phyloP scores from a whole-genome alignment of 2,888 invertebrate species.

The Sepioteuthis lessoniana region DNA sequence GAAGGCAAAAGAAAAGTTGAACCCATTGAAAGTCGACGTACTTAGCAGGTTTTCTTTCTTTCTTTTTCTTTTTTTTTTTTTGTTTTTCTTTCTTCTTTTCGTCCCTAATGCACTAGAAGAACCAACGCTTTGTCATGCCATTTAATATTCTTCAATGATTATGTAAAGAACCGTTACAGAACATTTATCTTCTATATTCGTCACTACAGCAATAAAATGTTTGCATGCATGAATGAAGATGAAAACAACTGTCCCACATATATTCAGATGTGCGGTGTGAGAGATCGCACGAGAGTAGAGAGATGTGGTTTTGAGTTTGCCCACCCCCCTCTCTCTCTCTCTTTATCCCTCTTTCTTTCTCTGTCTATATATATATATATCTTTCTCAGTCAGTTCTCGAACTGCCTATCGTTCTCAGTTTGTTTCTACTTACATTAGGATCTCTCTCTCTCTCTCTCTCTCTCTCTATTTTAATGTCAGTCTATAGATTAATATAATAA shows the following conservation, averaged over 20 bases:
- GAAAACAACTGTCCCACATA: background rate
- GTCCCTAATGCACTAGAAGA: background rate
- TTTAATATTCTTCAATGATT: background rate
- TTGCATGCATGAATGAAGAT: background rate
- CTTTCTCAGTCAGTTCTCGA: too few species aligned
- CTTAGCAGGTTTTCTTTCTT: background rate
- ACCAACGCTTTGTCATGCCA: background rate
- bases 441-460: too few species aligned
- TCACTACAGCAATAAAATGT: background rate
- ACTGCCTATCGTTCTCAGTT: too few species aligned
- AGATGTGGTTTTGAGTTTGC: too few species aligned
- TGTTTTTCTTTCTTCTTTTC: background rate
- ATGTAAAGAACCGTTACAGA: background rate
- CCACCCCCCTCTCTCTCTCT: too few species aligned
- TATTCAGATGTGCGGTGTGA: background rate
- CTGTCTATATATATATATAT: too few species aligned
- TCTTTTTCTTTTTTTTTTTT: too few species aligned
- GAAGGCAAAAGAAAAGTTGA: background rate
- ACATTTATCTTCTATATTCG: background rate
- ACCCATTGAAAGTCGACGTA: background rate
- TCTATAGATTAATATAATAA: too few species aligned
- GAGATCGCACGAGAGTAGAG: too few species aligned
- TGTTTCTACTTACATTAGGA: too few species aligned
- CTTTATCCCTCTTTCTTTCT: too few species aligned
- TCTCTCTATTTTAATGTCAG: too few species aligned